Evolutionary conservation across 2,113 vertebrate genomes (phyloP).

Genomic region (Rhineura floridana): DNA sequence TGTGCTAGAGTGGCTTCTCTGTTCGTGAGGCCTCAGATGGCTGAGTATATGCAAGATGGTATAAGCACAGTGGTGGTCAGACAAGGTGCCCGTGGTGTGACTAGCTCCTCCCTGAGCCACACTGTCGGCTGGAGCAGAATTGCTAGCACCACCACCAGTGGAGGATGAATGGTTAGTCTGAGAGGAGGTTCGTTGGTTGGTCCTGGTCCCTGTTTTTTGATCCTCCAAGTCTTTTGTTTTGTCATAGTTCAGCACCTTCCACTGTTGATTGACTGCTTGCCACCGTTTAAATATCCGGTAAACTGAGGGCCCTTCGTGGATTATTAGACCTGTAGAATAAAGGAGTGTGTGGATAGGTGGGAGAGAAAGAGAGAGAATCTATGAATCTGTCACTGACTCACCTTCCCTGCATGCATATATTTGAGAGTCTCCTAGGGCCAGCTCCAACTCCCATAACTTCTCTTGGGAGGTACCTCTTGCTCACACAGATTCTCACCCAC

Average conservation of each 20-base stretch:
- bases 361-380: constrained; percentile 27
- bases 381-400: constrained; percentile 17
- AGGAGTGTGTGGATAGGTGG: constrained; percentile 65
- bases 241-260: constrained; percentile 98
- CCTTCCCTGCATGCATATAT: constrained; percentile 21
- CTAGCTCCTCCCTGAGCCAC: constrained; percentile 70
- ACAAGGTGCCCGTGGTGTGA: constrained; percentile 77
- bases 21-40: constrained; percentile 92
- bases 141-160: constrained; percentile 81
- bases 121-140: constrained; percentile 77
- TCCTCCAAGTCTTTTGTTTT: constrained; percentile 93
- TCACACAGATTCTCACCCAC: background rate
- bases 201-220: constrained; percentile 84
- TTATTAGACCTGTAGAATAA: constrained; percentile 83
- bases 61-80: constrained; percentile 97
- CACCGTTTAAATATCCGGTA: constrained; percentile 98
- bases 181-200: constrained; percentile 84
- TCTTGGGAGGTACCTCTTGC: background rate
- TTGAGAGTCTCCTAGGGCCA: background rate
- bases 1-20: constrained; percentile 82
- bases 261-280: constrained; percentile 99
- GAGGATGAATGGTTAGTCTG: constrained; percentile 81
- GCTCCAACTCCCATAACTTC: no score
- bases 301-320: constrained; percentile 97
- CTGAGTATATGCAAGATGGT: constrained; percentile 97